phyloP scores from a whole-genome alignment of 64 coral and sea anemone species.

The Montipora sp. region DNA sequence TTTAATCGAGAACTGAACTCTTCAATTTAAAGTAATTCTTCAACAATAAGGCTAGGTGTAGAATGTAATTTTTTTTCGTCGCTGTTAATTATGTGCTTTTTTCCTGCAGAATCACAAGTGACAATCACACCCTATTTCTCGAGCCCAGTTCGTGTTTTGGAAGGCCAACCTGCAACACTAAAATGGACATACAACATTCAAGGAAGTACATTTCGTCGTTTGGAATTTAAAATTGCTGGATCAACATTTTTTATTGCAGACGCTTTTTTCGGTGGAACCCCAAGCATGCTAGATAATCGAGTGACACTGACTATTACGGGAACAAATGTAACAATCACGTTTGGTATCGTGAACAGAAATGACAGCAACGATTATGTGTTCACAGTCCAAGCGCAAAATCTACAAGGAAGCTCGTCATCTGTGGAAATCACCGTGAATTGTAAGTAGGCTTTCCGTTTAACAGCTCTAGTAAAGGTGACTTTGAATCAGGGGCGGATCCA shows the following conservation, averaged over 20 bases:
- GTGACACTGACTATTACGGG: background rate
- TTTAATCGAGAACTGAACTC: too few relatives aligned
- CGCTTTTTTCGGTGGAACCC: rapidly evolving
- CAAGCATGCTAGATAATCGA: background rate
- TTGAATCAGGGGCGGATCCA: too few relatives aligned
- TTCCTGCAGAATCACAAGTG: background rate
- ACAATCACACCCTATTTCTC: background rate
- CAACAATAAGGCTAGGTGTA: too few relatives aligned
- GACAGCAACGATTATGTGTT: background rate
- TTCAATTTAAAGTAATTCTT: too few relatives aligned
- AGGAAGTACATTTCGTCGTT: background rate
- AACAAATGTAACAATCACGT: background rate
- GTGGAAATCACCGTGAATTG: background rate
- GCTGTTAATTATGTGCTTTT: too few relatives aligned
- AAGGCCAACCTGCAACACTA: background rate
- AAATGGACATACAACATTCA: background rate
- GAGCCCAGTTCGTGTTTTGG: background rate
- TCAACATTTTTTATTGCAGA: too few relatives aligned
- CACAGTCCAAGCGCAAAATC: too few relatives aligned
- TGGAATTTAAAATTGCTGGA: too few relatives aligned
- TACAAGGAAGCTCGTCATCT: rapidly evolving
- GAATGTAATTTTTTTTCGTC: too few relatives aligned
- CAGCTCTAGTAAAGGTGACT: too few relatives aligned
- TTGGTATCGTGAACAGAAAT: background rate
- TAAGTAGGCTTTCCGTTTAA: background rate